phyloP scores from a whole-genome alignment of 2,797 vertebrate genomes.

The Geranospiza caerulescens region DNA sequence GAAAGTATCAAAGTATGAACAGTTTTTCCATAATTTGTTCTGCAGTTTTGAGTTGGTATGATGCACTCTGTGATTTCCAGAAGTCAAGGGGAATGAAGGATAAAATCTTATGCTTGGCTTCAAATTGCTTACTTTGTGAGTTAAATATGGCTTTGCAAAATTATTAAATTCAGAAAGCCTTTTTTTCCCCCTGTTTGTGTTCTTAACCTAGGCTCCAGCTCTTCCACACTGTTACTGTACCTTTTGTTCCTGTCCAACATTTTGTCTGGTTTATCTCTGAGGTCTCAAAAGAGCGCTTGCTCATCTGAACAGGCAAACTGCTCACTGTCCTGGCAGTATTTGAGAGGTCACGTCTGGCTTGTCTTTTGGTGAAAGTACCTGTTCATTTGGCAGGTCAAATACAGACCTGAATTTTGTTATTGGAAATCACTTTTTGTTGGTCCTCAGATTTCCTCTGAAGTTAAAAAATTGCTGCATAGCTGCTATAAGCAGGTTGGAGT shows the following conservation, averaged over 20 bases:
- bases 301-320: background rate
- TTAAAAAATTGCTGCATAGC: background rate
- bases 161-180: background rate
- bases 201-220: background rate
- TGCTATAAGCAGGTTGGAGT: background rate
- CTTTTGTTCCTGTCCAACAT: background rate
- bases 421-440: background rate
- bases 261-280: slow-evolving; percentile 21
- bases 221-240: background rate
- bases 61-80: background rate
- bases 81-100: background rate
- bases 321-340: background rate
- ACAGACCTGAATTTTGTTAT: background rate
- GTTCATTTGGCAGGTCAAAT: background rate
- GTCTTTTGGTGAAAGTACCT: background rate
- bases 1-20: background rate
- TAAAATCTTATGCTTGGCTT: background rate
- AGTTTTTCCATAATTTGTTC: background rate
- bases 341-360: background rate
- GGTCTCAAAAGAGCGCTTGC: background rate
- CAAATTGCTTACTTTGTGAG: background rate
- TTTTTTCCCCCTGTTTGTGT: fast-evolving
- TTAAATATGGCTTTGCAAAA: background rate
- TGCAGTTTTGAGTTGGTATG: background rate
- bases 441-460: background rate